Base-by-base conservation (phyloP, 1,140 invertebrate species). In the Caenorhabditis tropicalis region DNA sequence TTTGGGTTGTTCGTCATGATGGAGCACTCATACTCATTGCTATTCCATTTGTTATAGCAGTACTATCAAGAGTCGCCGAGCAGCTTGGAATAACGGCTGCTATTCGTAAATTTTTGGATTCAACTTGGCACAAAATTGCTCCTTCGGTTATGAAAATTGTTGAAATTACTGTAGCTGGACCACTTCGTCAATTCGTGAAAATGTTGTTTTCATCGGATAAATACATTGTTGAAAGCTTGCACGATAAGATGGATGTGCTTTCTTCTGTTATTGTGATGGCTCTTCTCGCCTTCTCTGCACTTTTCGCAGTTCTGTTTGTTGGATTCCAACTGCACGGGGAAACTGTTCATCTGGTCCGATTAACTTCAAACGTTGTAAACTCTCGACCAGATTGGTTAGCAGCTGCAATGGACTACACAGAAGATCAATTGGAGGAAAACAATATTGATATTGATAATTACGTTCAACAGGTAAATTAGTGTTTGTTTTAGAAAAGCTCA, bases 311-410 rank as follows among this genome's bases (percentile, higher is more conserved):
- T 48, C 86, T 93, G 49, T 89, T 91, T 80, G 84, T 91, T 31
- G 83, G 49, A 9, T 90, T 92, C 10, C 92, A 98, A 95, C 94
- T 98, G 82, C 98, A 98, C 91, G 95, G 95, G 19, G 97, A 99
- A 93, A 96, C 95, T 27, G 95, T 98, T 90, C 95, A 97, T 89
- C 93, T 99, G 33, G 94, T 98, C 27, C 95, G 96, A 91, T 93
- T 98, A 53, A 94, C 94, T 31, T 95, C 95, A 79, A 96, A 96
- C 91, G 93, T 98, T 16, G 93, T 98, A 15, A 87, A 88, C 27
- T 90, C 90, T n/a, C 90, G 89, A 53, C 89, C 89, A 1, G 89
- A 91, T 48, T 89, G 88, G 89, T 56, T 91, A 5, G 49, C 82
- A 24, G 84, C 84, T 65, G 89, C 88, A 15, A 81, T 91, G 70